These are phyloP conservation scores for Mycalesis mineus DNA, from an alignment of 2,888 invertebrate genomes.

Conservation along the genomic window DNA sequence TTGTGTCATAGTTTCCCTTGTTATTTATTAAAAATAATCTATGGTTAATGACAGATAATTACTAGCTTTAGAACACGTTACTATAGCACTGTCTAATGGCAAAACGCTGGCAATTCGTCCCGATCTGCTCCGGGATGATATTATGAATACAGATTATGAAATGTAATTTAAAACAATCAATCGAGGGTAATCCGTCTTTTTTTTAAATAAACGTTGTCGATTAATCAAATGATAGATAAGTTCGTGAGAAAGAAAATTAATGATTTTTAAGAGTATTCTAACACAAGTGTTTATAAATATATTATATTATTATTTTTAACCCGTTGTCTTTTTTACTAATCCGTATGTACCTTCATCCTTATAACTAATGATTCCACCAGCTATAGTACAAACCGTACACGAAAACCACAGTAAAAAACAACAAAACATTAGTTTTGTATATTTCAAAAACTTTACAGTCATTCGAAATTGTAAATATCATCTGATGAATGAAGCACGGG, in stretches of 20 bases:
- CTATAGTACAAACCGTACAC: constrained; percentile 44
- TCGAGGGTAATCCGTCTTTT: constrained; percentile 64
- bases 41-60: constrained; percentile 19
- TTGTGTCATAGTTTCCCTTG: constrained; percentile 72
- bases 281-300: constrained; percentile 79
- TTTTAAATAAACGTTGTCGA: constrained; percentile 57
- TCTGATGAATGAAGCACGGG: constrained; percentile 50
- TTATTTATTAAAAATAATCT: constrained; percentile 60
- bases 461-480: constrained; percentile 43
- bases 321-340: constrained; percentile 71
- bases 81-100: constrained; percentile 12
- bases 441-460: not conserved
- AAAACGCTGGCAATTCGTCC: constrained; percentile 34
- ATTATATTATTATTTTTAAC: constrained; percentile 78
- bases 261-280: constrained; percentile 77
- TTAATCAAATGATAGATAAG: constrained; percentile 73
- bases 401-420: not conserved
- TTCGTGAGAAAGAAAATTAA: constrained; percentile 75
- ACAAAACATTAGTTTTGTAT: not conserved
- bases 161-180: constrained; percentile 44
- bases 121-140: constrained; percentile 11
- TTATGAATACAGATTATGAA: constrained; percentile 15
- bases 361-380: constrained; percentile 69
- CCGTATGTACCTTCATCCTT: constrained; percentile 54
- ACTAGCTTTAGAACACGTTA: constrained; percentile 37